These are phyloP conservation scores for Maniola jurtina DNA, from an alignment of 1,140 invertebrate species.

Conservation along the genomic window DNA sequence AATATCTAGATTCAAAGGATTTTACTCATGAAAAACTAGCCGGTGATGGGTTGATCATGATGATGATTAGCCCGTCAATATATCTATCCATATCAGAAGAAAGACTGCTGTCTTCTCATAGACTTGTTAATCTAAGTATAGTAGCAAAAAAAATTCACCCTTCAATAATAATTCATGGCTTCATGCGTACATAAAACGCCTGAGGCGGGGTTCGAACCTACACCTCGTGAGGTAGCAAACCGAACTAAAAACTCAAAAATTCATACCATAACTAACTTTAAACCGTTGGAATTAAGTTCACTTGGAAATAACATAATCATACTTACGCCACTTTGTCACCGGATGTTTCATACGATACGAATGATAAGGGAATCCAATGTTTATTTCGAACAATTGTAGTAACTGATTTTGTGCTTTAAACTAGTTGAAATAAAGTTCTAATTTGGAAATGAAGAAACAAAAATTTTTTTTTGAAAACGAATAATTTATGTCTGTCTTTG, in stretches of 20 bases:
- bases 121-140: background rate
- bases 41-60: too few relatives aligned
- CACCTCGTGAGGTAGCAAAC: constrained; percentile 37
- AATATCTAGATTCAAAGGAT: too few relatives aligned
- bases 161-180: constrained; percentile 36
- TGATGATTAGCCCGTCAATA: background rate
- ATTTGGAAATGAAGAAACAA: constrained; percentile 12
- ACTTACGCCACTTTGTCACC: constrained; percentile 31
- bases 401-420: constrained; percentile 32
- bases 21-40: too few relatives aligned
- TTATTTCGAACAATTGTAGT: constrained; percentile 28
- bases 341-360: constrained; percentile 32
- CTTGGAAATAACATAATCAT: constrained; percentile 18
- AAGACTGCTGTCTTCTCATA: constrained; percentile 2
- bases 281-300: constrained; percentile 22
- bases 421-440: constrained; percentile 7
- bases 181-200: constrained; percentile 46
- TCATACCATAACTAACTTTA: constrained; percentile 23
- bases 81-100: background rate
- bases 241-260: constrained; percentile 28
- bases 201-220: constrained; percentile 54
- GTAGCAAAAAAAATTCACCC: constrained; percentile 37
- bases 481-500: constrained; percentile 55
- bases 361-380: constrained; percentile 50
- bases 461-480: constrained; percentile 39